phyloP scores from a whole-genome alignment of 2,113 vertebrate species.

The Coracopsis vasa region DNA sequence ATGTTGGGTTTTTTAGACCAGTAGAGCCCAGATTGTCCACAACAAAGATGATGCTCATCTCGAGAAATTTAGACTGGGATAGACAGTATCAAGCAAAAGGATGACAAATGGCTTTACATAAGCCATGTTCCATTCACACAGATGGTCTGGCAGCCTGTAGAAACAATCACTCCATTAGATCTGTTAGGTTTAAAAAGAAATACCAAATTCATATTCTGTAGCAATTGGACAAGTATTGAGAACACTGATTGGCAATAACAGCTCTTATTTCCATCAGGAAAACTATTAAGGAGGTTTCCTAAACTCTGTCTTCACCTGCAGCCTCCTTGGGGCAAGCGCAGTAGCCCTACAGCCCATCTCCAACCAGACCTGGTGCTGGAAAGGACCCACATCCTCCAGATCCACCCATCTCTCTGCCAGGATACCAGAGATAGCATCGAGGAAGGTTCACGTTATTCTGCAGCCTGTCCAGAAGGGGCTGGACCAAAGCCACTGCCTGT shows the following conservation, averaged over 20 bases:
- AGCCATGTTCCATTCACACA: background rate
- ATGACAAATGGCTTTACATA: constrained; percentile 13
- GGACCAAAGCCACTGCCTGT: constrained; percentile 4
- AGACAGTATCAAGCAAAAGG: background rate
- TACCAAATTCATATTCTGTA: background rate
- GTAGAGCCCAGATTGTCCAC: background rate
- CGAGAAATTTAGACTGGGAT: background rate
- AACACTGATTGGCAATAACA: background rate
- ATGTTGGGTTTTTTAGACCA: background rate
- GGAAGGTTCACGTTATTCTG: background rate
- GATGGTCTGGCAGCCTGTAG: constrained; percentile 37
- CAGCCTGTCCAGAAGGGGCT: constrained; percentile 33
- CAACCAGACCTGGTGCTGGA: background rate
- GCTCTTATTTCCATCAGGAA: background rate
- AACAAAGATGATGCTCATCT: background rate
- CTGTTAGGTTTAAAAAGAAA: background rate
- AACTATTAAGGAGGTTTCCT: background rate
- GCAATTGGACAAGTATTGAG: background rate
- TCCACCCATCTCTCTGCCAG: background rate
- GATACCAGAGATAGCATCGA: background rate
- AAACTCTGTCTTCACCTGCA: background rate
- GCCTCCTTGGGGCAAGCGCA: background rate
- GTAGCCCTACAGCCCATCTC: background rate
- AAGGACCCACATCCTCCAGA: background rate
- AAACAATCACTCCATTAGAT: background rate